These are phyloP conservation scores for Tenthredo notha DNA, from an alignment of 2,888 invertebrate species.

Conservation along the genomic window DNA sequence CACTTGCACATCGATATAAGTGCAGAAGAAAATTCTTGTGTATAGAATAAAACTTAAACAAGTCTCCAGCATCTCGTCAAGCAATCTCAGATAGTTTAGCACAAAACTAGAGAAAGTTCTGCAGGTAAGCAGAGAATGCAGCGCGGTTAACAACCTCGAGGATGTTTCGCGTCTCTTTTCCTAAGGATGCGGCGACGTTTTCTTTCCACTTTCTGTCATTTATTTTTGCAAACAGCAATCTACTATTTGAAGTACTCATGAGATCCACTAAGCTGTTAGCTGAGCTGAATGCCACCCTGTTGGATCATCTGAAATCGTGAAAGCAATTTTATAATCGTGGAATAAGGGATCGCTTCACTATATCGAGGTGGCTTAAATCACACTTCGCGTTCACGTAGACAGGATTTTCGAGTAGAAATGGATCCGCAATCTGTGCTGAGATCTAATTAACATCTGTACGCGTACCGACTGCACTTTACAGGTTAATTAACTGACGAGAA, in stretches of 20 bases:
- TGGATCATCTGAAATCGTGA: background rate
- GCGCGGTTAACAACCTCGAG: conserved; percentile 3
- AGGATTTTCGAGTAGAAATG: background rate
- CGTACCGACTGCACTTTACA: conserved; percentile 21
- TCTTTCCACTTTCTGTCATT: background rate
- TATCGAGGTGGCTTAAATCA: background rate
- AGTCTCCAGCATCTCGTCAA: background rate
- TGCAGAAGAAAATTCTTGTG: background rate
- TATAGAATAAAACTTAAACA: background rate
- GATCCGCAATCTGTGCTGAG: background rate
- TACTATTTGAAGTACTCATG: background rate
- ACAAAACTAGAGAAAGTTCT: conserved; percentile 5
- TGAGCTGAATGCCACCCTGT: background rate
- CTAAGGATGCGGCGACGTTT: background rate
- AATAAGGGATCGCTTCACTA: background rate
- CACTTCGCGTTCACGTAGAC: background rate
- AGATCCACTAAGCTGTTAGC: background rate
- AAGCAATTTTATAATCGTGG: background rate
- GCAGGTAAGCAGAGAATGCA: conserved; percentile 1
- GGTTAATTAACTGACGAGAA: conserved; percentile 32
- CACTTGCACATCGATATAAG: background rate
- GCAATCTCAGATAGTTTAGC: conserved; percentile 39
- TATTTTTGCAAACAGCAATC: background rate
- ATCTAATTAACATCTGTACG: conserved; percentile 36
- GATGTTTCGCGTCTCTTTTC: conserved; percentile 8